phyloP scores from a whole-genome alignment of 2,113 vertebrate species.

The Chrysochloris asiatica region DNA sequence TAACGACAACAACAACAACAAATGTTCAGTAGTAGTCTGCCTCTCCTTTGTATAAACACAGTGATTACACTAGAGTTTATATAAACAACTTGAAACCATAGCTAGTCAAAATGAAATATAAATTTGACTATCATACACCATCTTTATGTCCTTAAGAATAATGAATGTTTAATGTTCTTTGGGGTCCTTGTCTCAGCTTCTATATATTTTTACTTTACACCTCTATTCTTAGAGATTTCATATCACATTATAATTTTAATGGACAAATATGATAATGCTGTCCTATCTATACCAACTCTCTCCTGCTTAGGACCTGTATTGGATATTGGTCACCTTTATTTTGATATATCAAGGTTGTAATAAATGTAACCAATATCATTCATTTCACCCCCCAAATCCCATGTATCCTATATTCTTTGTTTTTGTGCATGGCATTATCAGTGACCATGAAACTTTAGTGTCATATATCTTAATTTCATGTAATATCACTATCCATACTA shows the following conservation, averaged over 20 bases:
- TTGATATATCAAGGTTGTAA: neutral
- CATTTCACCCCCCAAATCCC: neutral
- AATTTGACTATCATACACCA: neutral
- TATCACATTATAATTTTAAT: neutral
- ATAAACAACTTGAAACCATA: neutral
- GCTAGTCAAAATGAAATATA: neutral
- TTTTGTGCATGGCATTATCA: neutral
- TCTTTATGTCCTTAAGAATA: neutral
- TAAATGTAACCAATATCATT: neutral
- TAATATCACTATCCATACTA: neutral
- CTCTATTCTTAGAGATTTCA: neutral
- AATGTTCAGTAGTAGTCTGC: too few species aligned
- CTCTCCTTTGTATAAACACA: too few species aligned
- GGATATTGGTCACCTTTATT: neutral
- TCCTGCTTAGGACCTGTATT: neutral
- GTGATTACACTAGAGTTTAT: neutral
- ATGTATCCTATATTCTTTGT: neutral
- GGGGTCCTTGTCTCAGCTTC: neutral
- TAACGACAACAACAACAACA: too few species aligned
- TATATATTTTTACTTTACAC: neutral
- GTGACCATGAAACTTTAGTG: neutral
- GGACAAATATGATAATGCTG: neutral
- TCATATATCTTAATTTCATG: neutral
- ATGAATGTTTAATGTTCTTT: neutral
- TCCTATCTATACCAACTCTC: neutral